Evolutionary conservation across 2,113 vertebrate species (phyloP).

Genomic region (Pelmatolapia mariae): DNA sequence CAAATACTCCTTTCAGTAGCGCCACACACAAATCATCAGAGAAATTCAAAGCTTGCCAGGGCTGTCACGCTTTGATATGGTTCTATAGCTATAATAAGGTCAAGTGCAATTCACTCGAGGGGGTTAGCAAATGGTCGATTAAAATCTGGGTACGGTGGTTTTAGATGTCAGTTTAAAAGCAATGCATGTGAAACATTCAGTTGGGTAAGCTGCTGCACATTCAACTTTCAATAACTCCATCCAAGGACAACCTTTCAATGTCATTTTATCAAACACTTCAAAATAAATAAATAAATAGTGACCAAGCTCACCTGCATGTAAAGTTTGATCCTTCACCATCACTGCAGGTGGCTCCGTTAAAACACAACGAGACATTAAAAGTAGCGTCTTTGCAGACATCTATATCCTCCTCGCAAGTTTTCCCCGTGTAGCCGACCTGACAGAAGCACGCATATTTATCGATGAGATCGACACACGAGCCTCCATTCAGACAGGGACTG

Average conservation of each 20-base stretch:
- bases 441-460: conserved; percentile 76
- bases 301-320: conserved; percentile 69
- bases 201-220: background rate
- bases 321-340: conserved; percentile 72
- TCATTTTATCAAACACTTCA: background rate
- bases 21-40: background rate
- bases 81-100: background rate
- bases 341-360: conserved; percentile 69
- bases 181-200: background rate
- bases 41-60: background rate
- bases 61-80: background rate
- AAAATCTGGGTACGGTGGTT: background rate
- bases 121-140: background rate
- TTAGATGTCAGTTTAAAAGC: background rate
- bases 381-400: conserved; percentile 52
- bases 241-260: background rate
- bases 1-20: background rate
- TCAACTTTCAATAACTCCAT: background rate
- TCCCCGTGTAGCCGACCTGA: conserved; percentile 65
- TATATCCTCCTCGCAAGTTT: conserved; percentile 61
- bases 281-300: background rate
- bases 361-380: conserved; percentile 53
- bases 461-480: conserved; percentile 71
- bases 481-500: conserved; percentile 71
- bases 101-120: background rate